These are phyloP conservation scores for Bombus sylvicola DNA, from an alignment of 1,140 invertebrate genomes.

Conservation along the genomic window DNA sequence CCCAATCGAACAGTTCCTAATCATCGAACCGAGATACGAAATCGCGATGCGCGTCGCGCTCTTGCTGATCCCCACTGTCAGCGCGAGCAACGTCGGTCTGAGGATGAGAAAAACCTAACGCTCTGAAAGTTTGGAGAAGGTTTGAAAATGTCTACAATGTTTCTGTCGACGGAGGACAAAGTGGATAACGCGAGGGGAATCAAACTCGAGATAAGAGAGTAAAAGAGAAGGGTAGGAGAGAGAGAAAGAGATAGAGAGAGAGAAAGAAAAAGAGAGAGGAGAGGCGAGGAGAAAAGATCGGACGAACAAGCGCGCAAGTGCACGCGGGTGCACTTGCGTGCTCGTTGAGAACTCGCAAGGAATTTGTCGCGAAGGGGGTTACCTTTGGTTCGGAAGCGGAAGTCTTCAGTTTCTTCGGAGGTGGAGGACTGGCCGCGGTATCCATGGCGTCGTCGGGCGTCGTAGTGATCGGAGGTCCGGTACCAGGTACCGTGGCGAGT, in stretches of 20 bases:
- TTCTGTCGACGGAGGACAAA: not conserved
- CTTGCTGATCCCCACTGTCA: not conserved
- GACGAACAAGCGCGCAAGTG: not conserved
- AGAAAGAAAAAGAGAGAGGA: not conserved
- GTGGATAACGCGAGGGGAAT: not conserved
- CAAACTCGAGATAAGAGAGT: conserved; percentile 10
- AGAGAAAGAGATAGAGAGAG: not conserved
- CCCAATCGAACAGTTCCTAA: conserved; percentile 46
- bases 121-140: not conserved
- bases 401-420: conserved; percentile 87
- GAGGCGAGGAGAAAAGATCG: not conserved
- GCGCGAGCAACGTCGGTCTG: not conserved
- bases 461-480: conserved; percentile 74
- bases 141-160: not conserved
- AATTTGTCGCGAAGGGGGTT: conserved; percentile 60
- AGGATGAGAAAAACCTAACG: too few species aligned
- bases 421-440: conserved; percentile 84
- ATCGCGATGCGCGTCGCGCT: not conserved
- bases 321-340: not conserved
- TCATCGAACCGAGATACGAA: conserved; percentile 9
- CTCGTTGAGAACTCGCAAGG: not conserved
- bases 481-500: conserved; percentile 77
- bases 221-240: not conserved
- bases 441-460: conserved; percentile 83
- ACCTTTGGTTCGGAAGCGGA: conserved; percentile 85